These are phyloP conservation scores for Hiodon alosoides DNA, from an alignment of 2,113 vertebrate species.

Conservation along the genomic window DNA sequence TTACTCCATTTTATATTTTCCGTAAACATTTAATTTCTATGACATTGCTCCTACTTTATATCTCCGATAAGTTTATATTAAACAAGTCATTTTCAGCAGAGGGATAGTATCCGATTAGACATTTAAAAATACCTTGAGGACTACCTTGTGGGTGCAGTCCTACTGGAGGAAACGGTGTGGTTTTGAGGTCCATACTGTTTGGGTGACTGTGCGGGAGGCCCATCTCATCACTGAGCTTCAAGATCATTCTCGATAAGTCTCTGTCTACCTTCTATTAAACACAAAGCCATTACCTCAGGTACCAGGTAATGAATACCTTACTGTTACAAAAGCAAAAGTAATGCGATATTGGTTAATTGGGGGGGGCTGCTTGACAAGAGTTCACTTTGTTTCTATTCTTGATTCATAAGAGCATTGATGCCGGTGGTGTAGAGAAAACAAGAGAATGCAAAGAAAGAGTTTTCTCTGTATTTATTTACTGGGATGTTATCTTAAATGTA, in stretches of 20 bases:
- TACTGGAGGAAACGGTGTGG: neutral
- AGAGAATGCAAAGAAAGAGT: too few species aligned
- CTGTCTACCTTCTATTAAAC: neutral
- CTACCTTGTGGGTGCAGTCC: neutral
- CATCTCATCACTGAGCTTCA: neutral
- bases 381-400: too few species aligned
- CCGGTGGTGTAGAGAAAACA: too few species aligned
- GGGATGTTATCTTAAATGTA: too few species aligned
- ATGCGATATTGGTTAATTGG: neutral
- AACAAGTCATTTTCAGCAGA: neutral
- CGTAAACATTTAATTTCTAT: too few species aligned
- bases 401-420: too few species aligned
- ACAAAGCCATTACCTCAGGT: conserved; percentile 2
- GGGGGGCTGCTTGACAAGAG: neutral
- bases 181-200: neutral
- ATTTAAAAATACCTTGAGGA: neutral
- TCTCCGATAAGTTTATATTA: neutral
- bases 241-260: neutral
- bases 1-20: too few species aligned
- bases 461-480: too few species aligned
- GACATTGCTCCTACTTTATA: too few species aligned
- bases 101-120: neutral
- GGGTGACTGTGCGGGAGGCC: neutral
- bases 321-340: neutral
- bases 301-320: conserved; percentile 1